Evolutionary conservation across 2,888 invertebrate species (phyloP).

Genomic region (Syrphus vitripennis): DNA sequence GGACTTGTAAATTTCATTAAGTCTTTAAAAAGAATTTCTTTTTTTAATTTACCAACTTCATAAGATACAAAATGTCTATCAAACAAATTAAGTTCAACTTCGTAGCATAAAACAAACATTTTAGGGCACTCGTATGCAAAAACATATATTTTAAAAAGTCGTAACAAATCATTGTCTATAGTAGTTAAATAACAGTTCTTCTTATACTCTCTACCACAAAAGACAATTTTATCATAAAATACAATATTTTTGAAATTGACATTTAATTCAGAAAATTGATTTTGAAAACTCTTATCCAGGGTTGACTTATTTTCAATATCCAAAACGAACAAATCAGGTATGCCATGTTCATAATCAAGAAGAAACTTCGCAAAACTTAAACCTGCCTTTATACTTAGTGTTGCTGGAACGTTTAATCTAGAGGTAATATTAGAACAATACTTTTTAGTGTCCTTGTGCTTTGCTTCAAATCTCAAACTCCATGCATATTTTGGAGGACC

Average conservation of each 20-base stretch:
- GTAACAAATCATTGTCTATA: background rate
- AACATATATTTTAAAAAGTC: background rate
- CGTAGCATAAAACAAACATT: background rate
- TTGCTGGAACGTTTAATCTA: slow-evolving; percentile 46
- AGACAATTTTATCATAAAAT: slow-evolving; percentile 1
- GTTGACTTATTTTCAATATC: background rate
- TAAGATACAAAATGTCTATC: background rate
- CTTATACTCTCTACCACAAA: slow-evolving; percentile 13
- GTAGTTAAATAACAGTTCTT: background rate
- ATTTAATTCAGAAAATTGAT: background rate
- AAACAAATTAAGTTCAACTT: background rate
- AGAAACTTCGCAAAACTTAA: slow-evolving; percentile 51
- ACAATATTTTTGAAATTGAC: background rate
- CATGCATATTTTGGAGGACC: slow-evolving; percentile 39
- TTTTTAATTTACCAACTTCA: background rate
- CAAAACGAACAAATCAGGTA: background rate
- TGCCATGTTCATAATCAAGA: slow-evolving; percentile 38
- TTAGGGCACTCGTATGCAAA: too few relatives aligned
- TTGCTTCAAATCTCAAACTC: slow-evolving; percentile 37
- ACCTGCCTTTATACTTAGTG: slow-evolving; percentile 42
- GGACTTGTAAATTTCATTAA: background rate
- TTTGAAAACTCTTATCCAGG: background rate
- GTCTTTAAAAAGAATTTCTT: background rate
- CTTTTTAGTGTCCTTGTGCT: slow-evolving; percentile 49
- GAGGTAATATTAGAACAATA: slow-evolving; percentile 55